Conservation (phyloP, 2,797 vertebrate genomes). For the Hephaestus fuliginosus region DNA sequence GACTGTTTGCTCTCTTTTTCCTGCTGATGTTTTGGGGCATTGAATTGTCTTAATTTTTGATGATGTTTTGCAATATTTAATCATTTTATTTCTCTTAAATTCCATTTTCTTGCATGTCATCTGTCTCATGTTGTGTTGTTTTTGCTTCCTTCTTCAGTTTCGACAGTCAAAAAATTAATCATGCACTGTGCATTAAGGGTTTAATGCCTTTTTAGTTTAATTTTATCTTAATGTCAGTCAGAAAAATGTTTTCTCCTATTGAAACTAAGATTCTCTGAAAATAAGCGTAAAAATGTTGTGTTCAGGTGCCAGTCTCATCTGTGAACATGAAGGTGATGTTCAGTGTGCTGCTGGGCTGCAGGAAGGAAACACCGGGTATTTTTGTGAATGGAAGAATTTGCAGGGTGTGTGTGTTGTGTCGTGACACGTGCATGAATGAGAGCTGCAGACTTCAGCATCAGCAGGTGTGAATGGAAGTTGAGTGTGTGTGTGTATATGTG, state of each 20-base stretch:
- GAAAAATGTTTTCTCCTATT: neutral
- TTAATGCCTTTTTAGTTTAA: neutral
- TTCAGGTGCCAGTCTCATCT: constrained; percentile 8
- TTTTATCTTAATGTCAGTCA: neutral
- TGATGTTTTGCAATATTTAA: neutral
- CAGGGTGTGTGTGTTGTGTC: neutral
- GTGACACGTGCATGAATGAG: constrained; percentile 33
- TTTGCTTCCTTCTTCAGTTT: no score
- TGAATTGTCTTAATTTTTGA: neutral
- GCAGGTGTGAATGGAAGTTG: constrained; percentile 25
- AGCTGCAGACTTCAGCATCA: constrained; percentile 33
- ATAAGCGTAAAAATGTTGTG: neutral
- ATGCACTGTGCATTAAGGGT: no score
- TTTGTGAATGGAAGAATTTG: constrained; percentile 56
- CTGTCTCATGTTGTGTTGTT: neutral
- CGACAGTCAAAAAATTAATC: no score
- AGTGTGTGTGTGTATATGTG: no score
- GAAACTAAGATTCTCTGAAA: no score
- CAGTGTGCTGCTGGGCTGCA: constrained; percentile 8
- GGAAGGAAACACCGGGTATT: constrained; percentile 11
- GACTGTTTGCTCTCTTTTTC: neutral
- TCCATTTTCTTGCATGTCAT: no score
- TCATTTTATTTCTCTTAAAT: neutral
- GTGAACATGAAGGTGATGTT: constrained; percentile 2
- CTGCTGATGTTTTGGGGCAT: neutral